Base-by-base conservation (phyloP, 2,113 vertebrate species). In the Brachirus orientalis region DNA sequence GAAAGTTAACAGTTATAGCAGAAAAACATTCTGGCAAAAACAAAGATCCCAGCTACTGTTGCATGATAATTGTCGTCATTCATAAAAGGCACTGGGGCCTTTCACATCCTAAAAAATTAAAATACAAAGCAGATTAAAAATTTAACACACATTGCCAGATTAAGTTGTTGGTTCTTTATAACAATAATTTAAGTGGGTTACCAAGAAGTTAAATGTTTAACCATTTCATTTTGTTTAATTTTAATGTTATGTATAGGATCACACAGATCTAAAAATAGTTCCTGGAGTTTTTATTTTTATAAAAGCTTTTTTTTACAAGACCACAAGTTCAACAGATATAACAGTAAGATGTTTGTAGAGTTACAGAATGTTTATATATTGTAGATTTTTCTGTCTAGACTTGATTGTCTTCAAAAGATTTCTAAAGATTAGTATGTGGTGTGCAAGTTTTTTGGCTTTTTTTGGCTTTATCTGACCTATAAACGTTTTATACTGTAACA, bases 111-210 rank as follows among this genome's bases (percentile, higher is more conserved):
- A 19, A 66, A 47, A 22, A 63, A 16, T 7, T 33, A 11, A 57
- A 68, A 65, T 35, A 56, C 2, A 52, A 55, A n/a, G 37, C 18
- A 37, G 12, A 20, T 14, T 43, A 59, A 20, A 75, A 53, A 10
- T 13, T 8, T 13, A 55, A 61, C 35, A 48, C 19, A 43, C 51
- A 63, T 22, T 22, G 9, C 3, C 19, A 46, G 11, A 63, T 19
- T 70, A 44, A 33, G 6, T 47, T 10, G 37, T 44, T 19, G 33
- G 36, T 64, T 35, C 52, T 69, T 68, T 37, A 57, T 59, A 74
- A 69, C 16, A 11, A 50, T 13, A 47, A 22, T 71, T 65, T 60
- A 71, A 35, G 63, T 8, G 3, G 50, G 9, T 63, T 10, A 1
- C 3, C 28, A 1, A 28, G 14, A 51, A 72, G 16, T 8, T 46